Evolutionary conservation across 2,797 vertebrate species (phyloP).

Genomic region (Chloroceryle inda): DNA sequence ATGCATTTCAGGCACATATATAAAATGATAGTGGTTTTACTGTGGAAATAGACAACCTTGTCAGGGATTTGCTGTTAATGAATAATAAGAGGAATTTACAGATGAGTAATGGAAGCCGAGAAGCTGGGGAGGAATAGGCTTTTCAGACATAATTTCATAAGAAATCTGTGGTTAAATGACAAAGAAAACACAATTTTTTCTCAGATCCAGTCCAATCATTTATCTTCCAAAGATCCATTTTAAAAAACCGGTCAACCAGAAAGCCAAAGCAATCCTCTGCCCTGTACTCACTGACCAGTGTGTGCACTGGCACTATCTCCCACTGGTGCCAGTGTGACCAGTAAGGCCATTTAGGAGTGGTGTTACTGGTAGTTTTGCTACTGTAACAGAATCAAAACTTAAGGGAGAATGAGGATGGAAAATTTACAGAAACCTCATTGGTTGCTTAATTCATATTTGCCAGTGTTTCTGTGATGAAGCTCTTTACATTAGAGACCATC

Average conservation of each 20-base stretch:
- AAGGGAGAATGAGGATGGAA: neutral
- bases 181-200: neutral
- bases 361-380: neutral
- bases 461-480: neutral
- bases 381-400: neutral
- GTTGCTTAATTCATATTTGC: neutral
- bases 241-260: neutral
- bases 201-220: neutral
- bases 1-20: neutral
- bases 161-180: neutral
- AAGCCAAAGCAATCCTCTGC: neutral
- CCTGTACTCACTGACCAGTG: neutral
- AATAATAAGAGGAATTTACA: neutral
- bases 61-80: neutral
- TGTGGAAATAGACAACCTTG: neutral
- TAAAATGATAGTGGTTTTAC: neutral
- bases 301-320: neutral
- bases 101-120: neutral
- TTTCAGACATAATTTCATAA: neutral
- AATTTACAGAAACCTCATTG: neutral
- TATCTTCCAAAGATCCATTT: neutral
- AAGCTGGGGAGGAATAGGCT: neutral
- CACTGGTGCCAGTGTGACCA: neutral
- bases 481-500: neutral
- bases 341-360: constrained; percentile 18